Base-by-base conservation (phyloP, 2,888 invertebrate species). In the Drosophila meridiana region DNA sequence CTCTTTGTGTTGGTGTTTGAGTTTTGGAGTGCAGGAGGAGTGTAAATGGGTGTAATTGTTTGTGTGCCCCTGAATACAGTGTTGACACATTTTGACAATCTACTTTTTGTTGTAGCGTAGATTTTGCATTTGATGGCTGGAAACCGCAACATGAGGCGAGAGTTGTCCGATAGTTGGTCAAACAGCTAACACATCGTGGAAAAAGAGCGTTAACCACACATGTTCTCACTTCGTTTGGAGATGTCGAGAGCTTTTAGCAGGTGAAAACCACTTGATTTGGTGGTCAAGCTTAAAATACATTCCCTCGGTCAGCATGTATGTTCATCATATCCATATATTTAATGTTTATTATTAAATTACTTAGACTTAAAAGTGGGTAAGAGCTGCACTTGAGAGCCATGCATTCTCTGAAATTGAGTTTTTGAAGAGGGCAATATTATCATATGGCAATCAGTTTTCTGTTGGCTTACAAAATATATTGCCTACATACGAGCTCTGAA, bases 31-130 rank as follows among this genome's bases (percentile, higher is more conserved):
- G 38, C 40, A 48, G n/a, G 8, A 48, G 20, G 6, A 43, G 11
- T 14, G n/a, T 28, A 68, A 47, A 6, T 47, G 7, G 26, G 26
- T 28, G 26, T 6, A 47, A 6, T 36, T 63, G 20, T 59, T 55
- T 59, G 57, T 66, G 47, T 47, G 47, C 55, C 14, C 30, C 43
- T 52, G 48, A 55, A 9, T 61, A 65, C 56, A 53, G 57, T 65
- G 75, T 68, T 83, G 84, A 87, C 81, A 69, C 78, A 80, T 87
- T 82, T 87, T 83, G 83, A 87, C 81, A 72, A 73, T 80, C 81
- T 81, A 69, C 60, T 64, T 65, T 61, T 69, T 61, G 64, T 52
- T 56, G 55, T 42, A 56, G 52, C 38, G 48, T 52, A 67, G 72
- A 55, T 14, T 58, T 66, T 79, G 83, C 67, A 74, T 80, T 75